Evolutionary conservation across 2,797 vertebrate genomes (phyloP).

Genomic region (Delichon dasypus): DNA sequence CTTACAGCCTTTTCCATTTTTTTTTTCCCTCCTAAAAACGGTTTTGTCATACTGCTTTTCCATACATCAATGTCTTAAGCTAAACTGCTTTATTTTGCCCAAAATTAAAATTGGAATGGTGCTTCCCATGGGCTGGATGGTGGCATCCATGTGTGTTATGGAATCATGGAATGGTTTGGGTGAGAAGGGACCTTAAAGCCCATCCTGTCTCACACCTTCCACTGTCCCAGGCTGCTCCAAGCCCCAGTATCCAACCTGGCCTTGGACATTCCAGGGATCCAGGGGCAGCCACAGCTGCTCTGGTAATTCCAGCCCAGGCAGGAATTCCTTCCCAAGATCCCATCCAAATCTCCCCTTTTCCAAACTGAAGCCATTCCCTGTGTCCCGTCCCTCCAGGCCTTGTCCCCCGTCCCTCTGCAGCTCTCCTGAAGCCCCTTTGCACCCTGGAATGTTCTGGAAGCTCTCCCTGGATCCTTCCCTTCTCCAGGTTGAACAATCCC

Average conservation of each 20-base stretch:
- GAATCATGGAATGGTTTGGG: background rate
- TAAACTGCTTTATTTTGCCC: background rate
- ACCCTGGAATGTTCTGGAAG: too few species aligned
- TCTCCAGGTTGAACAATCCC: background rate
- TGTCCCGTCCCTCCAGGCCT: background rate
- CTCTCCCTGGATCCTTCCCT: background rate
- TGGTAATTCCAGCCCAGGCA: background rate
- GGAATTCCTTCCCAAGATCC: background rate
- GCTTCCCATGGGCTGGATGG: background rate
- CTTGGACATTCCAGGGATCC: background rate
- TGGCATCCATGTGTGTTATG: background rate
- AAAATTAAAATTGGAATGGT: background rate
- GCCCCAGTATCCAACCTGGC: accelerated
- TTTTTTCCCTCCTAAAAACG: too few species aligned
- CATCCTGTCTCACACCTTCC: background rate
- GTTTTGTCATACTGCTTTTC: background rate
- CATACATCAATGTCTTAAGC: background rate
- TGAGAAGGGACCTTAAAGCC: accelerated
- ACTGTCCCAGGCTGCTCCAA: accelerated
- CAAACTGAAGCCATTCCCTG: background rate
- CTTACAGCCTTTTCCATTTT: background rate
- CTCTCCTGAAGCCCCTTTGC: background rate
- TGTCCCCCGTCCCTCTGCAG: background rate
- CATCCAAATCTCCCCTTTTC: accelerated
- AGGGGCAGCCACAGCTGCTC: background rate